Conservation (phyloP, 1,140 invertebrate genomes). For the Berghia stephanieae region DNA sequence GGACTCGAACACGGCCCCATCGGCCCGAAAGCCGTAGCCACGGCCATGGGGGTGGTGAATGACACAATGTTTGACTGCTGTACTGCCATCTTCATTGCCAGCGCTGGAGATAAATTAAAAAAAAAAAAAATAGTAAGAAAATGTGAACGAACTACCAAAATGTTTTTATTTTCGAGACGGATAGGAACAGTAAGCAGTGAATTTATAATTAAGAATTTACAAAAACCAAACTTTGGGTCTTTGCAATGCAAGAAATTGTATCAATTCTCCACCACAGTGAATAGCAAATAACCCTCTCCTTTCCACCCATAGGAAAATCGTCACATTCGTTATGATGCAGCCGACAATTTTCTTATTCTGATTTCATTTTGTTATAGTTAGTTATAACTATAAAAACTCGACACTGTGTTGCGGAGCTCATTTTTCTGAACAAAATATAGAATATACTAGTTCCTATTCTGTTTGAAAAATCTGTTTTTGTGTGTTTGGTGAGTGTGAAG, state of each 20-base stretch:
- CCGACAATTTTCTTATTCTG: too few species aligned
- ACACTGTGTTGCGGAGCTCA: too few species aligned
- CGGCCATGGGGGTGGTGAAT: constrained; percentile 19
- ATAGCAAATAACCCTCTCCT: too few species aligned
- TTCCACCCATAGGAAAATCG: too few species aligned
- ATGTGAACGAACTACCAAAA: not conserved
- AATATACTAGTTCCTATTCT: too few species aligned
- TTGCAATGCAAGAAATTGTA: not conserved
- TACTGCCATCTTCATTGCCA: constrained; percentile 14
- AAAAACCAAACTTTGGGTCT: not conserved
- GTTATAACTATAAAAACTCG: too few species aligned
- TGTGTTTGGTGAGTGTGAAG: too few species aligned
- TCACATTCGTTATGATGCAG: too few species aligned
- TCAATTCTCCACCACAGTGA: not conserved
- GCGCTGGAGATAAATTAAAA: too few species aligned
- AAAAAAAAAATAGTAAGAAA: not conserved
- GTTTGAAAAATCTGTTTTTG: too few species aligned
- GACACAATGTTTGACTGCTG: constrained; percentile 29
- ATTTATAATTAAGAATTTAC: not conserved
- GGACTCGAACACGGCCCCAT: constrained; percentile 23
- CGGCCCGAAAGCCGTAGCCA: constrained; percentile 24
- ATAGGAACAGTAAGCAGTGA: not conserved
- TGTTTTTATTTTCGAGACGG: not conserved
- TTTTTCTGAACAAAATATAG: too few species aligned
- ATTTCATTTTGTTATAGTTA: too few species aligned